Conservation (phyloP, 2,888 invertebrate genomes). For the Mimachlamys varia region DNA sequence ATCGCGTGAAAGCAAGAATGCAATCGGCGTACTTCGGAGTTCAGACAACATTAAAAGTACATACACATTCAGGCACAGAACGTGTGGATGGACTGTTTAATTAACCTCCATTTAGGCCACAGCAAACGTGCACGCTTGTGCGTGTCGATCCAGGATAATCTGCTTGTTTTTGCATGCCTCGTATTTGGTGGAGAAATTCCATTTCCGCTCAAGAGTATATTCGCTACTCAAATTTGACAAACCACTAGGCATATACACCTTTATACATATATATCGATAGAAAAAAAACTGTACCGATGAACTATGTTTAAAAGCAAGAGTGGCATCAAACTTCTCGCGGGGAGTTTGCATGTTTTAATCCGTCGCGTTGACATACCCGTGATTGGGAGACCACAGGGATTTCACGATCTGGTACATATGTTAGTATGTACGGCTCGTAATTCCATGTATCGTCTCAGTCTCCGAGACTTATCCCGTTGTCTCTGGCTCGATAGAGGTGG, state of each 20-base stretch:
- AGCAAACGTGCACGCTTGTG: not conserved
- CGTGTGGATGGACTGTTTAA: not conserved
- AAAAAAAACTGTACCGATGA: not conserved
- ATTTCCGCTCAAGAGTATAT: not conserved
- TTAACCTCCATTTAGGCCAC: not conserved
- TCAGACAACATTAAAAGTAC: not conserved
- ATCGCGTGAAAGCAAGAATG: not conserved
- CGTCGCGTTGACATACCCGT: not conserved
- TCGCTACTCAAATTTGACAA: not conserved
- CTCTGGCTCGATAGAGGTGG: not conserved
- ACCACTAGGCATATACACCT: not conserved
- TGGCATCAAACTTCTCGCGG: not conserved
- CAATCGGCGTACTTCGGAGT: not conserved
- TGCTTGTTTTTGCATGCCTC: too few relatives aligned
- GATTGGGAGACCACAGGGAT: not conserved
- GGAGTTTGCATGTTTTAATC: not conserved
- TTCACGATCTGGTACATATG: not conserved
- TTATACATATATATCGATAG: too few relatives aligned
- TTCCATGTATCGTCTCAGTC: not conserved
- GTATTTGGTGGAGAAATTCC: not conserved
- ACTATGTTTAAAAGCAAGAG: not conserved
- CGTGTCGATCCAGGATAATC: not conserved
- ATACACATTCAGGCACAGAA: not conserved
- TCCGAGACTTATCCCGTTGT: not conserved
- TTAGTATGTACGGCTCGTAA: not conserved